Evolutionary conservation across 2,888 invertebrate species (phyloP), one percentile per base, ranked within the genome.

Genomic region (Andrena minutula): DNA sequence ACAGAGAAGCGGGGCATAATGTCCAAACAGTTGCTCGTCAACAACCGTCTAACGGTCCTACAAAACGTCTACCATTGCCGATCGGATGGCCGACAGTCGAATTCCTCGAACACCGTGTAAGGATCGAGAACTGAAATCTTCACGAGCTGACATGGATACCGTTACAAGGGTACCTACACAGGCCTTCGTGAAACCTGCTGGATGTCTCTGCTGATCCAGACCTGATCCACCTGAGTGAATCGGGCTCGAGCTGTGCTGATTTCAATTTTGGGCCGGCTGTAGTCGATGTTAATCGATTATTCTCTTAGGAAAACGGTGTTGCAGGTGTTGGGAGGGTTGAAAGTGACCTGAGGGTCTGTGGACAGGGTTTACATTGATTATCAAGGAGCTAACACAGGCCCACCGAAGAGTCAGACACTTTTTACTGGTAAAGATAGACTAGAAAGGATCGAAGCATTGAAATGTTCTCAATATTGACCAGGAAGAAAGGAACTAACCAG

Each of bases 21-120:
- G 91, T 91, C 90, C 88, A 91, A 92, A 92, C 90, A 91, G 91
- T 91, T 91, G 90, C 90, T 92, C 92, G 91, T 92, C 91, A 91
- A 91, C 90, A 90, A 90, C 83, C 82, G 84, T 85, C 85, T 90
- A 91, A 90, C 89, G 90, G 87, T 86, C 85, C 83, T 65, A 84
- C 82, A 83, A 88, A 89, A 90, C 74, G 82, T 87, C 82, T 75
- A 83, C 78, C 84, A 78, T 68, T 60, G 71, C 79, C 84, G 86
- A 89, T 89, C 86, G 81, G 83, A 64, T 68, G 74, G 64, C 75
- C 79, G 69, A 70, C 77, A 79, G 83, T 85, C 83, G 85, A 89
- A 90, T 90, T 90, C 90, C 84, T 87, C 83, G 88, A 87, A 89
- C 79, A 71, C 64, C 74, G 58, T 26, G 23, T 30, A 0, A 73